Base-by-base conservation (phyloP, 2,888 invertebrate genomes). In the Pristionchus mayeri region DNA sequence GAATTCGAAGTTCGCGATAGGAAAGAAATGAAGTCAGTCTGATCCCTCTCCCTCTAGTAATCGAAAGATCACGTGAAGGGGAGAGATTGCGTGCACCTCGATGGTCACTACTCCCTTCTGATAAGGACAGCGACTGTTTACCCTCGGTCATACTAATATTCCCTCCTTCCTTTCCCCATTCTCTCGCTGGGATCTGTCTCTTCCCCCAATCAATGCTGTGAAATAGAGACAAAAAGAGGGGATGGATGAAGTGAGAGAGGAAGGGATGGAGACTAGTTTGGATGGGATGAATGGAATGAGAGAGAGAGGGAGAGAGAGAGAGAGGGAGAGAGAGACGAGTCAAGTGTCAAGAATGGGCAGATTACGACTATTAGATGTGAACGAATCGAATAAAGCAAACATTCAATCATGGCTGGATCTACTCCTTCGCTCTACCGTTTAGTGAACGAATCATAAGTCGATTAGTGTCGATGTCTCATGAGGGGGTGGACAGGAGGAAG, bases 221-320 rank as follows among this genome's bases (percentile, higher is more conserved):
- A 63, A 44, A 40, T 71, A 40, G 71, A 71, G 71, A 71, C 71
- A 71, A 71, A 71, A 71, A 71, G 71, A 30, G 63, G 16, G 71
- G 44, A 34, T 40, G 21, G 71, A 71, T 24, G 30, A 40, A 6
- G 71, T n/a, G 71, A 40, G 30, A 63, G 63, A 30, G 34, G 63
- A 37, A 63, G 54, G 34, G 63, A 63, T 63, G 34, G 71, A 44
- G 71, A 71, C 71, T 71, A 71, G 71, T 71, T 71, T 71, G 71
- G 71, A 37, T 11, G 71, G 71, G 40, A 37, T 11, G 71, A 71
- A 30, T 63, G 63, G 34, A 63, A 34, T 30, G 63, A 63, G 30
- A 30, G 16, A n/a, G 30, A 3, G 6, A 21, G 18, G 40, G 16
- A 13, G 13, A n/a, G n/a, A n/a, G n/a, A n/a, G n/a, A n/a, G n/a